Evolutionary conservation across 2,113 vertebrate genomes (phyloP), one percentile per base, ranked within the genome.

Genomic region (Sinocyclocheilus maitianheensis): DNA sequence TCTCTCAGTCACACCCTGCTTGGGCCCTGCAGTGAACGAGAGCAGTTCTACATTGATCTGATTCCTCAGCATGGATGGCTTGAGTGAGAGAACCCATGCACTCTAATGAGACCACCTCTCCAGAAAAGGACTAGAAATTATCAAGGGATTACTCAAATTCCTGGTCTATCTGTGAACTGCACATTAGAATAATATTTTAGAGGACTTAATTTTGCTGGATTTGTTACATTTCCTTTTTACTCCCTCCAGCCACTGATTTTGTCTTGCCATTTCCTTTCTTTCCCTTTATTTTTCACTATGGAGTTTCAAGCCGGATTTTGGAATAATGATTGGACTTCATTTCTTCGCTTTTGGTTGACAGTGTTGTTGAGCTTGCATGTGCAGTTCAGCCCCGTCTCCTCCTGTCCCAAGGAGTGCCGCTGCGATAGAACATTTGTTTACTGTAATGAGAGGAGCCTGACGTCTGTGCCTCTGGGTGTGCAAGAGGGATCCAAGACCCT

Each of bases 401-500:
- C 96, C 2, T 99, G 98, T 92, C 98, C 98, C 10, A 94, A 90
- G 16, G 97, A 97, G 91, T 99, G 98, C 91, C 98, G 98, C 87
- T 99, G 98, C 74, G 97, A 99, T 93, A 95, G 96, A 90, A 95
- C 91, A 80, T 99, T 96, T 93, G 96, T 99, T 94, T 99, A 99
- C 94, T 99, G 98, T 94, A 99, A 99, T 0, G 98, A 99, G 88
- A 95, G 98, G 94, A 97, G 96, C 94, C 95, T 99, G 96, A 98
- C 97, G 91, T 99, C 98, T 94, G 98, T 99, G 96, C 98, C 98
- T 97, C 96, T 98, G 94, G 98, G 98, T 90, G 97, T 99, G 89
- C 95, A 96, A 74, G 97, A 98, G 94, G 98, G 97, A 93, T 96
- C 95, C 93, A 98, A 95, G 87, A 95, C 97, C 79, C 97, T 99